Conservation (phyloP, 1,140 invertebrate genomes). For the Pseudomyrmex sp. region DNA sequence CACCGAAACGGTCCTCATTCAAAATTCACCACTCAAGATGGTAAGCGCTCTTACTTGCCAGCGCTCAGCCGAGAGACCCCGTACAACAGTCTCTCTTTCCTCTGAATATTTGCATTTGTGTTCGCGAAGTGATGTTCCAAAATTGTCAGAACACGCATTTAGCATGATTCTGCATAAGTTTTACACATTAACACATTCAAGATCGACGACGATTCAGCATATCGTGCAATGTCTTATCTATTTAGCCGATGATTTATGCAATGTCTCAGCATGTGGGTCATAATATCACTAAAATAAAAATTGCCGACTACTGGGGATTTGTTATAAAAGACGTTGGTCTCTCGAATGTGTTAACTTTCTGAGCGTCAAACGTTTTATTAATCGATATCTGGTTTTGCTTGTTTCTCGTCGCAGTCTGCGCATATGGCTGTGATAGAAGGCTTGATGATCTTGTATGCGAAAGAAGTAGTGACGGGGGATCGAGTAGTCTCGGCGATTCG, state of each 20-base stretch:
- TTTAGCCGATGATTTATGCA: too few relatives aligned
- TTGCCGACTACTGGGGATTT: too few relatives aligned
- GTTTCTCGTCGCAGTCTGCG: constrained; percentile 89
- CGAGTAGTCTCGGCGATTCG: constrained; percentile 94
- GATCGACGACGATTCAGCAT: too few relatives aligned
- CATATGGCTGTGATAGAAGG: constrained; percentile 99
- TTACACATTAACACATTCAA: too few relatives aligned
- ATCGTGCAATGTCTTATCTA: too few relatives aligned
- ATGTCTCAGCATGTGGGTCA: too few relatives aligned
- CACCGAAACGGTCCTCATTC: constrained; percentile 98
- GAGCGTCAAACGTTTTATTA: too few relatives aligned
- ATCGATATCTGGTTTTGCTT: not conserved
- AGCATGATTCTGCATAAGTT: not conserved
- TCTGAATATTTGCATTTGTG: not conserved
- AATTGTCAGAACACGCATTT: not conserved
- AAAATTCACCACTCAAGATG: constrained; percentile 97
- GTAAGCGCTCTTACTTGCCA: constrained; percentile 86
- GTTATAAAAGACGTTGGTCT: too few relatives aligned
- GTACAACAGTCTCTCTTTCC: not conserved
- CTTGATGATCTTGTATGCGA: constrained; percentile 97
- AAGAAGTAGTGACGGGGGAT: constrained; percentile 96
- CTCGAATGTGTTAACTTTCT: too few relatives aligned
- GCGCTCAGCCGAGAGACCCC: not conserved
- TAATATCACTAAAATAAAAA: not conserved
- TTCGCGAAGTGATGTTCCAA: not conserved